Evolutionary conservation across 2,888 invertebrate species (phyloP).

Genomic region (Prostheceraeus crozeri): DNA sequence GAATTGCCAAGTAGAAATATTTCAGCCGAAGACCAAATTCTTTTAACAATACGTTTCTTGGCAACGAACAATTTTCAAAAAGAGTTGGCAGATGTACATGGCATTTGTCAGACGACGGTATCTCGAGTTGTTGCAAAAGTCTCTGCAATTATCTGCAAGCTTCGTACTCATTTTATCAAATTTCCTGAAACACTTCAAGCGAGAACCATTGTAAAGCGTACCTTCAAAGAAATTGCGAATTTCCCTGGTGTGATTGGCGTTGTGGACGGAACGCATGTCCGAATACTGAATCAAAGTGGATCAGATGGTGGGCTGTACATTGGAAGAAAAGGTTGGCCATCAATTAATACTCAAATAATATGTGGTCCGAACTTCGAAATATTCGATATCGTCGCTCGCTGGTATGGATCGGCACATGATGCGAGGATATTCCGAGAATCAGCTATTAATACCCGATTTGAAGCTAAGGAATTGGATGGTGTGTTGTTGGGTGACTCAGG

Average conservation of each 20-base stretch:
- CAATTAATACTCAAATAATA: conserved; percentile 8
- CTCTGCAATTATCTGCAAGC: too few relatives aligned
- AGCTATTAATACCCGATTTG: conserved; percentile 3
- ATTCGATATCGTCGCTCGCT: neutral
- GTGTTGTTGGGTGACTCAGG: conserved; percentile 22
- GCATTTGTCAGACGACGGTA: too few relatives aligned
- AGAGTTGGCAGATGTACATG: too few relatives aligned
- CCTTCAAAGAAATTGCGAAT: conserved; percentile 26
- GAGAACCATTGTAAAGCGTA: too few relatives aligned
- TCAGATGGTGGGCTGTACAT: conserved; percentile 13
- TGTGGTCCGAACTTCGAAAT: conserved; percentile 2
- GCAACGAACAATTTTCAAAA: too few relatives aligned
- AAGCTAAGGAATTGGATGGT: conserved; percentile 18
- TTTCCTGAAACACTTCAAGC: too few relatives aligned
- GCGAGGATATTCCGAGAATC: conserved; percentile 2
- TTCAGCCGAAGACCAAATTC: too few relatives aligned
- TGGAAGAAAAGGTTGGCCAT: conserved; percentile 1
- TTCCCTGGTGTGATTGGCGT: conserved; percentile 8
- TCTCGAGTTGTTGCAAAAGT: too few relatives aligned
- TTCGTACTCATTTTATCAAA: too few relatives aligned
- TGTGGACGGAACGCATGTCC: conserved; percentile 23
- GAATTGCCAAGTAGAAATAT: too few relatives aligned
- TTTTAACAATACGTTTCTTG: too few relatives aligned
- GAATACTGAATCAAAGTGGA: too few relatives aligned
- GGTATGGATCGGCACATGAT: neutral